Percentiles rank a stretch among this genome's conserved stretches.
These are phyloP conservation scores for Grallaria varia DNA, from an alignment of 2,113 vertebrate genomes.

Conservation along the genomic window DNA sequence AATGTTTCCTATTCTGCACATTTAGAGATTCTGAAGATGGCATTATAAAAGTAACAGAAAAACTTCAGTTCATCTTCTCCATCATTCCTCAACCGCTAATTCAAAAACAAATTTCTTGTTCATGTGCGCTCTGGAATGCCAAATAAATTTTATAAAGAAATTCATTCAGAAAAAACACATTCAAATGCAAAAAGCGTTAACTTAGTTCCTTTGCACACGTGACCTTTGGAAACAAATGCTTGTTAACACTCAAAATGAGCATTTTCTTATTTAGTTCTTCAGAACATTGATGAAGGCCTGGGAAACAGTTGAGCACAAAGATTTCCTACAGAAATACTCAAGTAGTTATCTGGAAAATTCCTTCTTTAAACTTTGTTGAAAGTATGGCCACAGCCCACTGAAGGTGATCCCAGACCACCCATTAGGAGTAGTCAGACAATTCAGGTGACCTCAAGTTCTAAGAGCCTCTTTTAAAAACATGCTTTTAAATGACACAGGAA, in stretches of 20 bases:
- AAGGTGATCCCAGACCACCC: neutral
- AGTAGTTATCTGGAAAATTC: neutral
- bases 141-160: neutral
- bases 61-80: neutral
- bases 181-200: neutral
- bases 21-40: neutral
- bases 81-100: neutral
- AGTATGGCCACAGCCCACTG: neutral
- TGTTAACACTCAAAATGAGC: neutral
- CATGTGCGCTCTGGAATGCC: neutral
- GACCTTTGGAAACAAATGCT: neutral
- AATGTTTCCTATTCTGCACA: neutral
- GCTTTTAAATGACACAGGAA: neutral
- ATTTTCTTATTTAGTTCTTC: neutral
- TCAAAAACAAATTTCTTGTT: neutral
- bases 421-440: neutral
- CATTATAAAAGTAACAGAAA: neutral
- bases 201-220: neutral
- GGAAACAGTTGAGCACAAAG: neutral
- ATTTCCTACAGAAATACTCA: neutral
- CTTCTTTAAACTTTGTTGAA: neutral
- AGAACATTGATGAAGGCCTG: neutral
- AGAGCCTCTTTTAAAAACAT: neutral
- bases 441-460: neutral
- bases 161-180: neutral